A percentile compares a stretch with the other conserved stretches of the same genome.
phyloP scores from a whole-genome alignment of 2,113 vertebrate species.

The Scartelaos histophorus region DNA sequence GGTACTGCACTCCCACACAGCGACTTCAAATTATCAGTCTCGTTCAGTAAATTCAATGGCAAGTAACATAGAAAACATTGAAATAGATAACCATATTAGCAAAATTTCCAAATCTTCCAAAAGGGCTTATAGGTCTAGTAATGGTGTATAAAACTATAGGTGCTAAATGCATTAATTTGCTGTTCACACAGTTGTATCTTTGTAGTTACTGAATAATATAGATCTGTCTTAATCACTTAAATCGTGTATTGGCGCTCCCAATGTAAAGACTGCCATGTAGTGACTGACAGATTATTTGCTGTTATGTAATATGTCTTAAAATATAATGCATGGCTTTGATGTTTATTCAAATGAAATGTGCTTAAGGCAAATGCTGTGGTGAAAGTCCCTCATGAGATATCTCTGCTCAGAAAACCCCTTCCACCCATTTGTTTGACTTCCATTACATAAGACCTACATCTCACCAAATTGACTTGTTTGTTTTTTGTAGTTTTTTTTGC shows the following conservation, averaged over 20 bases:
- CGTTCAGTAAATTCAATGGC: neutral
- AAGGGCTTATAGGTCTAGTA: neutral
- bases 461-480: conserved; percentile 30
- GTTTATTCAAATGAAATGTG: conserved; percentile 18
- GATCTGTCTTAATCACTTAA: neutral
- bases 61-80: neutral
- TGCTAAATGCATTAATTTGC: neutral
- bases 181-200: neutral
- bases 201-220: neutral
- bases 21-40: conserved; percentile 2
- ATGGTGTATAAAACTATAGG: neutral
- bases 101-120: neutral
- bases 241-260: neutral
- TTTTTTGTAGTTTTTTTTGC: conserved; percentile 19
- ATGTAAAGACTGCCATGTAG: neutral
- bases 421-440: conserved; percentile 28
- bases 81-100: neutral
- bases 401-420: conserved; percentile 19
- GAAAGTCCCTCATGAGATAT: neutral
- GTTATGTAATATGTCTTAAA: conserved; percentile 16
- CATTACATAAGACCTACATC: conserved; percentile 62
- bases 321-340: neutral
- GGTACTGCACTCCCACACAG: conserved; percentile 27
- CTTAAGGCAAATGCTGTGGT: conserved; percentile 17
- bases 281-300: conserved; percentile 17